Conservation (phyloP, 2,113 vertebrate genomes). For the Crotophaga sulcirostris region DNA sequence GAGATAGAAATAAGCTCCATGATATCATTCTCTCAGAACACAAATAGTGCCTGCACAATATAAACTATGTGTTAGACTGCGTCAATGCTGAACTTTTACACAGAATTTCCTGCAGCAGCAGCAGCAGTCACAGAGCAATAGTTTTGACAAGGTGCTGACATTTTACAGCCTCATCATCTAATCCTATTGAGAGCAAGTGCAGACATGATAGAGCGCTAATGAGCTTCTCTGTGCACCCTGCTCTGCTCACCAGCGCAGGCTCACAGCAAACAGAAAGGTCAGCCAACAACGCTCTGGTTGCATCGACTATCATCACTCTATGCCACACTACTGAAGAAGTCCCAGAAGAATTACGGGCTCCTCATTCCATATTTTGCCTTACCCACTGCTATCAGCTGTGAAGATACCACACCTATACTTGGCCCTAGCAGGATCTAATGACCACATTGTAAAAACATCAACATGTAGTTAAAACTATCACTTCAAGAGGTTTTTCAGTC, state of each 20-base stretch:
- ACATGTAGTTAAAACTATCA: neutral
- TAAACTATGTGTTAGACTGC: neutral
- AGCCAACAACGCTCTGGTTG: neutral
- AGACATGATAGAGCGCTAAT: slow-evolving; percentile 54
- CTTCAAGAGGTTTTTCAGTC: neutral
- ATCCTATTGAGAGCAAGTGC: slow-evolving; percentile 59
- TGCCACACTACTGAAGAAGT: fast-evolving
- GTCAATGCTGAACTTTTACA: slow-evolving; percentile 55
- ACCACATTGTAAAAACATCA: neutral
- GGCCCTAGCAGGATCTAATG: neutral
- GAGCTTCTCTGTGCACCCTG: neutral
- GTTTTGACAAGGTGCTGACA: slow-evolving; percentile 62
- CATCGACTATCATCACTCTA: neutral
- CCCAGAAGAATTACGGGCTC: neutral
- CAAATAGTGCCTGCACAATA: neutral
- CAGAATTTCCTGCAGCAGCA: neutral
- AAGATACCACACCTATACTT: neutral
- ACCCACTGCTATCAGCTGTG: neutral
- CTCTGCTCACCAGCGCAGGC: neutral
- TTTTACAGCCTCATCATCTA: slow-evolving; percentile 45
- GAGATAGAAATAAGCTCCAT: neutral
- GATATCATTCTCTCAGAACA: neutral
- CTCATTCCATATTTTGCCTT: neutral
- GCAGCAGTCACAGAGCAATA: slow-evolving; percentile 7
- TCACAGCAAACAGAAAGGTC: neutral